Evolutionary conservation across 2,113 vertebrate species (phyloP).

Genomic region (Melospiza melodia): DNA sequence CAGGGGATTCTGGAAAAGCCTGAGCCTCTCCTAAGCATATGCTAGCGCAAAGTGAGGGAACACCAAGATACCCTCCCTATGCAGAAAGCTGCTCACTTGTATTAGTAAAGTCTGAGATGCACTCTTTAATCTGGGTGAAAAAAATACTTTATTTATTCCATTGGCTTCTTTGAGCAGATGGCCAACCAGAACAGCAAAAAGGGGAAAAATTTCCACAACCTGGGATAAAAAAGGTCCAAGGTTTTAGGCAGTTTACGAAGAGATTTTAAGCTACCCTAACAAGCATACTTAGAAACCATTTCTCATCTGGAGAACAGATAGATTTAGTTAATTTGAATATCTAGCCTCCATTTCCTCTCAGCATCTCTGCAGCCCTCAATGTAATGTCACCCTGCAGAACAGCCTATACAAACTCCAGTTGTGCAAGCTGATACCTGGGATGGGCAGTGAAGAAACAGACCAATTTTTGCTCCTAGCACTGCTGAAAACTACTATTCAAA

Average conservation of each 20-base stretch:
- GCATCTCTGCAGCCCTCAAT: not conserved
- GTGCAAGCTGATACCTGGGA: not conserved
- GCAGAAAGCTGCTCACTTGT: not conserved
- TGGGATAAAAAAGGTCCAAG: not conserved
- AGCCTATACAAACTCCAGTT: not conserved
- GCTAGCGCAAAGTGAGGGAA: not conserved
- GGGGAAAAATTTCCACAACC: not conserved
- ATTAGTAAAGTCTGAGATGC: constrained; percentile 5
- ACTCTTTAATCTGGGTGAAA: not conserved
- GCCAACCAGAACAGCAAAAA: not conserved
- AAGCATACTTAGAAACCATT: not conserved
- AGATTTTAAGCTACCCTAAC: constrained; percentile 18
- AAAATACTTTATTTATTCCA: not conserved
- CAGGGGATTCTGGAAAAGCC: not conserved
- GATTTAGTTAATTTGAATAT: not conserved
- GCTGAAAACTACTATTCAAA: not conserved
- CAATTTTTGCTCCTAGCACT: not conserved
- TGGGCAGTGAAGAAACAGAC: not conserved
- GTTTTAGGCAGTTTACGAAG: not conserved
- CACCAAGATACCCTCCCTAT: not conserved
- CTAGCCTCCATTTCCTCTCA: not conserved
- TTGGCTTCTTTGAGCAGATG: not conserved
- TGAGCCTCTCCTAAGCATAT: not conserved
- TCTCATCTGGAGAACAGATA: not conserved
- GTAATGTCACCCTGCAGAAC: not conserved